Evolutionary conservation across 1,140 invertebrate species (phyloP).

Genomic region (Zaprionus vittiger): DNA sequence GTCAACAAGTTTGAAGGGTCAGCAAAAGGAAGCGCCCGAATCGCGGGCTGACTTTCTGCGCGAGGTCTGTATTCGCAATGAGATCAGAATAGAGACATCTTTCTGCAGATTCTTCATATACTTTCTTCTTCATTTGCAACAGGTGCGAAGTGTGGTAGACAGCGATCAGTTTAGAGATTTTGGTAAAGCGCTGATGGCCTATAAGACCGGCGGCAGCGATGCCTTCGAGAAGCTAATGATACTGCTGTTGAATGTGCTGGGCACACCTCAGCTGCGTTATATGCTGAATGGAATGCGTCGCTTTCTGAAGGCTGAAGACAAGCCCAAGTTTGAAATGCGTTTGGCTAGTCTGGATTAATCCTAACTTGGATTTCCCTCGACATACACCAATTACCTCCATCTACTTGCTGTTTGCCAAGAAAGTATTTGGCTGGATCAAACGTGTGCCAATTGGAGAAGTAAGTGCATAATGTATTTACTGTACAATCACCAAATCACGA

Average conservation of each 20-base stretch:
- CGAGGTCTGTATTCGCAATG: slow-evolving; percentile 23
- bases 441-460: background rate
- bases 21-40: slow-evolving; percentile 54
- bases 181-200: slow-evolving; percentile 86
- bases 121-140: background rate
- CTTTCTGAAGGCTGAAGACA: slow-evolving; percentile 86
- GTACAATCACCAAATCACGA: no score
- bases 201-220: slow-evolving; percentile 85
- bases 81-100: background rate
- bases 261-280: slow-evolving; percentile 85
- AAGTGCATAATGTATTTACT: background rate
- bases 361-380: no score
- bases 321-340: slow-evolving; percentile 84
- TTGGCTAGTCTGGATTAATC: slow-evolving; percentile 37
- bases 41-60: slow-evolving; percentile 80
- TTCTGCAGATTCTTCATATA: background rate
- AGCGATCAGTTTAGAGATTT: slow-evolving; percentile 86
- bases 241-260: slow-evolving; percentile 85
- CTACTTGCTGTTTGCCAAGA: no score
- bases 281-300: slow-evolving; percentile 87
- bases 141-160: slow-evolving; percentile 82
- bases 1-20: background rate
- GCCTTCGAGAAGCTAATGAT: slow-evolving; percentile 85
- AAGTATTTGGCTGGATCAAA: background rate
- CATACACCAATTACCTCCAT: no score